phyloP scores from a whole-genome alignment of 23 tunicate species.

The Clavelina lepadiformis region DNA sequence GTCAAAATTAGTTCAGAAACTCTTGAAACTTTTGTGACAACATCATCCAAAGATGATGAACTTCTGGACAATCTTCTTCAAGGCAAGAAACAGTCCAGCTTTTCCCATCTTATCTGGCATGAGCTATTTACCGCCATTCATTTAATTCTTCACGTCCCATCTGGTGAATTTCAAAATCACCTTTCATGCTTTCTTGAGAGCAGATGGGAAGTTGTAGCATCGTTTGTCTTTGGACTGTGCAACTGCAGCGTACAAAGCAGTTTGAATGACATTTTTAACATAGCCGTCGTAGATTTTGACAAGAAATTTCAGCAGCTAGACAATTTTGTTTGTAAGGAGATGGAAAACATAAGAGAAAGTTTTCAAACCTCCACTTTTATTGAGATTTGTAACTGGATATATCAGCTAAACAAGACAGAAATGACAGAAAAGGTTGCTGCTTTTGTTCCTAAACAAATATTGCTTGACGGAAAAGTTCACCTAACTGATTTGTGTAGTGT shows the following conservation, averaged over 20 bases:
- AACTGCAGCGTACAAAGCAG: neutral
- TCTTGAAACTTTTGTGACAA: neutral
- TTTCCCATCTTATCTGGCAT: slow-evolving; percentile 15
- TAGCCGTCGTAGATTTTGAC: no score
- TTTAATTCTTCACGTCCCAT: neutral
- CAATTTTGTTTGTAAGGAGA: no score
- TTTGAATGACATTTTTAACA: no score
- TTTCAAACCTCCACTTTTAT: no score
- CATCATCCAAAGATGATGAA: neutral
- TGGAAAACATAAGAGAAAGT: no score
- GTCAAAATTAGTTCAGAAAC: neutral
- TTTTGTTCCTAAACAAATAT: no score
- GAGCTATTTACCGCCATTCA: slow-evolving; percentile 9
- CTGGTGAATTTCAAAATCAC: slow-evolving; percentile 8
- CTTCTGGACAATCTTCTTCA: neutral
- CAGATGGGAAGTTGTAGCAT: slow-evolving; percentile 13
- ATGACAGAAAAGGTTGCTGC: no score
- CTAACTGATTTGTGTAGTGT: no score
- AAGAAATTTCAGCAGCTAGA: no score
- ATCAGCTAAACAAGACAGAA: no score
- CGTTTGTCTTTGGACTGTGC: slow-evolving; percentile 11
- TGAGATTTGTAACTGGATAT: no score
- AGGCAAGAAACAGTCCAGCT: slow-evolving; percentile 8
- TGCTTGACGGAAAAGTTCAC: no score
- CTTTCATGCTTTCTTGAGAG: neutral